These are phyloP conservation scores for Empidonax alnorum DNA, from an alignment of 2,113 vertebrate species.

Conservation along the genomic window DNA sequence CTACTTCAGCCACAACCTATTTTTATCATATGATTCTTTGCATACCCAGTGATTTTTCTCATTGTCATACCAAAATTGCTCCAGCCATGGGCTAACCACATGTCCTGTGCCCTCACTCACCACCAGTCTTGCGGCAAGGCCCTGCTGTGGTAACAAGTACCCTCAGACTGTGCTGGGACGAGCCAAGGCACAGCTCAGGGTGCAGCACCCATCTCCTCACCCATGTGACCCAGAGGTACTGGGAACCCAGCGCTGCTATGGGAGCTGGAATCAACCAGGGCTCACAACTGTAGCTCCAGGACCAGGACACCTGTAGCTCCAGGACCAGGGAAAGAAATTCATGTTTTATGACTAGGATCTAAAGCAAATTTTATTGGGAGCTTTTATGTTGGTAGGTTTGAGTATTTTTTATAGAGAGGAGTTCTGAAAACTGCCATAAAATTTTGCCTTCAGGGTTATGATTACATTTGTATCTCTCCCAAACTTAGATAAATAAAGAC, in stretches of 20 bases:
- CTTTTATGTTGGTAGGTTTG: constrained; percentile 78
- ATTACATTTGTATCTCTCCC: constrained; percentile 82
- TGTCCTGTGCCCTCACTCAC: background rate
- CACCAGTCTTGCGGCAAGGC: background rate
- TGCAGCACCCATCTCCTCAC: background rate
- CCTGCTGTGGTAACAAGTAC: background rate
- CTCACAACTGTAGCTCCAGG: constrained; percentile 22
- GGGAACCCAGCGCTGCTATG: fast-evolving
- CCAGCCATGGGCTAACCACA: background rate
- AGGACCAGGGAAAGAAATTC: constrained; percentile 48
- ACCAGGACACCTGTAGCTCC: constrained; percentile 54
- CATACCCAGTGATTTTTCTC: no score
- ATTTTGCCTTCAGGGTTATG: constrained; percentile 81
- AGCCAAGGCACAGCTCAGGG: background rate
- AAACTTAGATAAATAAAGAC: constrained; percentile 84
- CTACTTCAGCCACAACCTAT: background rate
- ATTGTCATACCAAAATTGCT: background rate
- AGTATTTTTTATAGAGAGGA: constrained; percentile 81
- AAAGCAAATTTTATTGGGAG: constrained; percentile 82
- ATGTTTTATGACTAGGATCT: constrained; percentile 72
- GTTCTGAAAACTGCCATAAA: constrained; percentile 81
- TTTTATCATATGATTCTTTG: background rate
- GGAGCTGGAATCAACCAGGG: background rate
- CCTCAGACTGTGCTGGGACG: background rate
- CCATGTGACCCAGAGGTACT: background rate